Evolutionary conservation across 2,797 vertebrate genomes (phyloP).

Genomic region (Brotula barbata): DNA sequence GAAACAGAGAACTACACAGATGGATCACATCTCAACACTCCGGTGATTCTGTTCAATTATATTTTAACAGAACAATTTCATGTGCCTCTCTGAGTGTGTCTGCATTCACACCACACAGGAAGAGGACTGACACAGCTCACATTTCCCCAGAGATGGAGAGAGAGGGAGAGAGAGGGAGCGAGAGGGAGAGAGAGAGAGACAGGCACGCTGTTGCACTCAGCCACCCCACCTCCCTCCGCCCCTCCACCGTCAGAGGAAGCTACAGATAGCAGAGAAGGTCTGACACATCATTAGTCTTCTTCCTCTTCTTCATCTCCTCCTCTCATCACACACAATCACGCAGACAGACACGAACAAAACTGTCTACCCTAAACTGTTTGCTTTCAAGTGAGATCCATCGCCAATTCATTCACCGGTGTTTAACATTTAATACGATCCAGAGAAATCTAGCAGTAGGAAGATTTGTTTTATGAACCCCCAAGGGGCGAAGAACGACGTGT

Average conservation of each 20-base stretch:
- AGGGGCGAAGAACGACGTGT: neutral
- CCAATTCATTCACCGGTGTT: too few species aligned
- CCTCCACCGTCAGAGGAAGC: neutral
- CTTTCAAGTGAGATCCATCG: too few species aligned
- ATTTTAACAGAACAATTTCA: too few species aligned
- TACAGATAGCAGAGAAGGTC: neutral
- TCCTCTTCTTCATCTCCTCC: neutral
- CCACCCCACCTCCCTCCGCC: neutral
- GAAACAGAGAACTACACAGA: too few species aligned
- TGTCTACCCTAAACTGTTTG: too few species aligned
- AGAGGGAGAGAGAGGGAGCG: too few species aligned
- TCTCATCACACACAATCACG: neutral
- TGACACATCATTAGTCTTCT: neutral
- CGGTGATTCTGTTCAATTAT: neutral
- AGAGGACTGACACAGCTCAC: neutral
- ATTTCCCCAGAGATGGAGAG: constrained; percentile 11
- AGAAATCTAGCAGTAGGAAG: neutral
- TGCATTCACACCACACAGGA: neutral
- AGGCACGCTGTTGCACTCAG: constrained; percentile 2
- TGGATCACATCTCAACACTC: neutral
- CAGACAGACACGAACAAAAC: neutral
- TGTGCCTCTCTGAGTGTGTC: neutral
- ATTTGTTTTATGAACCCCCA: neutral
- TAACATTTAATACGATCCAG: neutral
- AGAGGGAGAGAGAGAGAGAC: neutral